Conservation (phyloP, 2,113 vertebrate species). For the Trematocara macrostoma region DNA sequence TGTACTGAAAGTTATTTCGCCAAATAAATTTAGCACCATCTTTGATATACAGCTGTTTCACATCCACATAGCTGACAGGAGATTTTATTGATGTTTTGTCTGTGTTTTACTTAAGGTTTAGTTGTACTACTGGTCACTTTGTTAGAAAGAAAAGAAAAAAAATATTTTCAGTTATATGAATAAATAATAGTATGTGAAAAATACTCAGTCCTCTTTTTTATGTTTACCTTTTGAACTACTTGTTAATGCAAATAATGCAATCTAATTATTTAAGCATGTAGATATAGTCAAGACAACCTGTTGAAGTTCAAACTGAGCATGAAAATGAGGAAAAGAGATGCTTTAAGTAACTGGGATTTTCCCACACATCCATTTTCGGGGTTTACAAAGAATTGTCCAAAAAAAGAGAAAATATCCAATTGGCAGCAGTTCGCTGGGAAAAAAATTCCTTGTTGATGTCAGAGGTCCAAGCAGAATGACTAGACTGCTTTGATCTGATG, state of each 20-base stretch:
- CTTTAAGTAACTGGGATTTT: neutral
- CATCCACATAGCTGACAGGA: neutral
- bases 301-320: neutral
- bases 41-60: neutral
- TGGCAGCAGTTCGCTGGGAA: neutral
- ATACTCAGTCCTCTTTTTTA: neutral
- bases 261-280: neutral
- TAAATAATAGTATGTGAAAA: neutral
- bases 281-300: neutral
- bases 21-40: neutral
- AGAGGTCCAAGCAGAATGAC: neutral
- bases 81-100: neutral
- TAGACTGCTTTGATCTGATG: neutral
- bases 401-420: neutral
- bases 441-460: neutral
- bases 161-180: neutral
- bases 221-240: neutral
- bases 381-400: neutral
- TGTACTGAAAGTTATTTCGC: neutral
- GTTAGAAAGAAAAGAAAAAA: neutral
- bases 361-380: neutral
- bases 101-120: neutral
- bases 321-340: neutral
- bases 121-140: neutral
- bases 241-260: neutral